phyloP scores from a whole-genome alignment of 2,797 vertebrate genomes.

The Prionace glauca region DNA sequence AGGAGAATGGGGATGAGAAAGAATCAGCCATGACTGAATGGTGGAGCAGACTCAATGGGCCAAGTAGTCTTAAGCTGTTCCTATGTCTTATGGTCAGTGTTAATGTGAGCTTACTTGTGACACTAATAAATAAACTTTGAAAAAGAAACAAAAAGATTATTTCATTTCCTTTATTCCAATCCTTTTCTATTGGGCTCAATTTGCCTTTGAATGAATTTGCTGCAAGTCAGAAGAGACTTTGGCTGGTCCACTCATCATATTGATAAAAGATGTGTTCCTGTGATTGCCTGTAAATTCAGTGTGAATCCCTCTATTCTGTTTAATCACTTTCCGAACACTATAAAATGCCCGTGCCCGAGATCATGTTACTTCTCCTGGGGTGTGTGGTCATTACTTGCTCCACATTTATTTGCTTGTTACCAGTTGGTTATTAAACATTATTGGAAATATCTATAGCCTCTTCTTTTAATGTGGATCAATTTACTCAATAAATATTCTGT shows the following conservation, averaged over 20 bases:
- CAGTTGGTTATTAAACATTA: conserved; percentile 36
- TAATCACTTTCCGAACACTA: conserved; percentile 24
- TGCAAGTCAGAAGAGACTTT: neutral
- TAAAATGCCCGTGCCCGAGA: conserved; percentile 26
- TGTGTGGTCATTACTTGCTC: conserved; percentile 16
- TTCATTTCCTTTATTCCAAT: neutral
- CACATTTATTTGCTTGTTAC: conserved; percentile 32
- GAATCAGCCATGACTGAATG: too few species aligned
- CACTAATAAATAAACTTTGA: too few species aligned
- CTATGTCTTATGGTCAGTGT: too few species aligned
- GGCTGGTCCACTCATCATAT: neutral
- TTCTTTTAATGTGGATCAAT: conserved; percentile 40
- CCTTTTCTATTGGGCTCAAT: neutral
- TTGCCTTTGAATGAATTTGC: neutral
- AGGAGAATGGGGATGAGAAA: too few species aligned
- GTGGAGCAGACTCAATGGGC: too few species aligned
- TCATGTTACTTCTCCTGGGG: conserved; percentile 32
- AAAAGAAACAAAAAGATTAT: neutral
- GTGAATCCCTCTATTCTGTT: neutral
- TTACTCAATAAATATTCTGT: conserved; percentile 44
- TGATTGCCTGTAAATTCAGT: neutral
- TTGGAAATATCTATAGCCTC: neutral
- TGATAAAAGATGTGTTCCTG: conserved; percentile 6
- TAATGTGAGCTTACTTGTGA: too few species aligned
- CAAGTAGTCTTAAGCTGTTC: too few species aligned